Conservation (phyloP, 2,797 vertebrate genomes). For the Clarias laeviceps region DNA sequence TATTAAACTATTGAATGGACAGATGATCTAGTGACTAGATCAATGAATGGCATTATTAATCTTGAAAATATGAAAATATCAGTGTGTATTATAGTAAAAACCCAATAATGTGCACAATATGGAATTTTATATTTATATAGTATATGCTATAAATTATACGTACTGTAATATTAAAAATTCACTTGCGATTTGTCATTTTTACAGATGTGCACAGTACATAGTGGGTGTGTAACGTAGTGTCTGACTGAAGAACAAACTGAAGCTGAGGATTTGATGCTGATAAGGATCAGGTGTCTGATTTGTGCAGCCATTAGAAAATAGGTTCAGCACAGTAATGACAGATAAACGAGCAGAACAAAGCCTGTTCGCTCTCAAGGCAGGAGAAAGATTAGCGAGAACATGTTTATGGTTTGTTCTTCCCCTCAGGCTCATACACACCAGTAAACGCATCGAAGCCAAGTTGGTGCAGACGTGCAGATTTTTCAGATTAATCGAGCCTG, state of each 20-base stretch:
- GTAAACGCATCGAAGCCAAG: neutral
- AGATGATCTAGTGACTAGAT: neutral
- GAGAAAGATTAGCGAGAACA: constrained; percentile 21
- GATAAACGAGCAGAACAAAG: constrained; percentile 1
- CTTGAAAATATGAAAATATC: neutral
- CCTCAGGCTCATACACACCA: constrained; percentile 22
- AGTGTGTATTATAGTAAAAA: neutral
- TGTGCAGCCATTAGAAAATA: neutral
- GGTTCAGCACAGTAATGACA: neutral
- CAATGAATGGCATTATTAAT: neutral
- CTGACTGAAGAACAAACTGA: neutral
- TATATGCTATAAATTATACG: neutral
- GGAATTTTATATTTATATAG: neutral
- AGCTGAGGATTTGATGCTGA: neutral
- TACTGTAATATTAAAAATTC: neutral
- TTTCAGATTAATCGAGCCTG: constrained; percentile 14
- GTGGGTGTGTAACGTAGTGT: neutral
- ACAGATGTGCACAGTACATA: neutral
- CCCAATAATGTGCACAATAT: neutral
- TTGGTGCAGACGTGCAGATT: constrained; percentile 14
- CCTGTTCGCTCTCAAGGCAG: constrained; percentile 11
- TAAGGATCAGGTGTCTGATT: neutral
- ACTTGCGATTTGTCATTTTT: neutral
- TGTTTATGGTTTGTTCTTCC: constrained; percentile 32
- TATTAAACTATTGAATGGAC: neutral